Base-by-base conservation (phyloP, 92 coral and sea anemone genomes). In the Heliopora coerulea region DNA sequence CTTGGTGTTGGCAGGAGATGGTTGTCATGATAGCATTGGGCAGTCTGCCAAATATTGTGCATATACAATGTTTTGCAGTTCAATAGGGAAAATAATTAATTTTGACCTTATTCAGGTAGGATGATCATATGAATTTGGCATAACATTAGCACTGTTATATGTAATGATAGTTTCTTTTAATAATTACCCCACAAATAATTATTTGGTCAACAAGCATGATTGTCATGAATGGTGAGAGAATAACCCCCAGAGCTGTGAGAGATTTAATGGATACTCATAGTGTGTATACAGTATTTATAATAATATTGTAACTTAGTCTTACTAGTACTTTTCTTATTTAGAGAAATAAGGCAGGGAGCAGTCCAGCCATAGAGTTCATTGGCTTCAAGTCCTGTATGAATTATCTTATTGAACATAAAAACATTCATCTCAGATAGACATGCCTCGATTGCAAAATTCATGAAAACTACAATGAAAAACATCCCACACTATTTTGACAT, bases 371-470 rank as follows among this genome's bases (percentile, higher is more conserved):
- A 77, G 83, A 79, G 29, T 67, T 34, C 44, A 41, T 39, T 13
- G 83, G 35, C 12, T 79, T 79, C 20, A 21, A 67, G 18, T 65
- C 39, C 41, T 67, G 67, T 17, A 66, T 79, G 77, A 24, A 17
- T 15, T 68, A 31, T 52, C 48, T 79, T 24, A 40, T 65, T 21
- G 77, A 29, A 7, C n/a, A 39, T 79, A 1, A 19, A 56, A 1
- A 78, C 82, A 5, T 78, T 78, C 20, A 64, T 78, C 27, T 78
- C 82, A 1, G 75, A 78, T 52, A 62, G 83, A 4, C 83, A 79
- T 35, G 57, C 78, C 25, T 72, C 85, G 1, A 74, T 74, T 29
- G 31, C 37, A 5, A 57, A 56, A 37, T 62, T 58, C 31, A 74
- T 74, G 79, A 74, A 29, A 59, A 44, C 62, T 17, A 10, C 0